Conservation (phyloP, 2,113 vertebrate genomes). For the Mustelus asterias region DNA sequence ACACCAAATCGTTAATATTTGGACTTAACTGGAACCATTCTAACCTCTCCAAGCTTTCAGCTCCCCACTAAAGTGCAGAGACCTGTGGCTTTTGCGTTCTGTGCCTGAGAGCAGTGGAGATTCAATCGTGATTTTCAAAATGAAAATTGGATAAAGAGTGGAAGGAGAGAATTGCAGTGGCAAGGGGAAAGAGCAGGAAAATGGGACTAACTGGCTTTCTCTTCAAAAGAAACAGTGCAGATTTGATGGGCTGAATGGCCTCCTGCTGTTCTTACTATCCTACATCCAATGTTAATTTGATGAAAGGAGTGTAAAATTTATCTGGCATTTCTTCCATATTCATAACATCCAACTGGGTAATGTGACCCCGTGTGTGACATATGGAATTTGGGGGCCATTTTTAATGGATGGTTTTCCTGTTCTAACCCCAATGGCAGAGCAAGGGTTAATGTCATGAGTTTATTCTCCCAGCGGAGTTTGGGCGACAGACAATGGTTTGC, state of each 20-base stretch:
- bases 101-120: too few relatives aligned
- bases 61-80: too few relatives aligned
- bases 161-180: too few relatives aligned
- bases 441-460: not conserved
- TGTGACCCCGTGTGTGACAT: not conserved
- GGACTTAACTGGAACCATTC: too few relatives aligned
- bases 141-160: not conserved
- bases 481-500: not conserved
- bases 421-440: not conserved
- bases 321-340: not conserved
- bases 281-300: not conserved
- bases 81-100: too few relatives aligned
- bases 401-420: not conserved
- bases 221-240: too few relatives aligned
- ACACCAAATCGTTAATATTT: too few relatives aligned
- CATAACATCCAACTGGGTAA: too few relatives aligned
- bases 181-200: too few relatives aligned
- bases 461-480: not conserved
- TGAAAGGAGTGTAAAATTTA: not conserved
- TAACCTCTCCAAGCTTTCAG: too few relatives aligned
- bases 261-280: not conserved
- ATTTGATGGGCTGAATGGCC: not conserved
- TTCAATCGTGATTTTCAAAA: too few relatives aligned
- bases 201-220: too few relatives aligned
- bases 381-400: not conserved